Evolutionary conservation across 2,888 invertebrate species (phyloP), one percentile per base, ranked within the genome.

Genomic region (Teleogryllus oceanicus): DNA sequence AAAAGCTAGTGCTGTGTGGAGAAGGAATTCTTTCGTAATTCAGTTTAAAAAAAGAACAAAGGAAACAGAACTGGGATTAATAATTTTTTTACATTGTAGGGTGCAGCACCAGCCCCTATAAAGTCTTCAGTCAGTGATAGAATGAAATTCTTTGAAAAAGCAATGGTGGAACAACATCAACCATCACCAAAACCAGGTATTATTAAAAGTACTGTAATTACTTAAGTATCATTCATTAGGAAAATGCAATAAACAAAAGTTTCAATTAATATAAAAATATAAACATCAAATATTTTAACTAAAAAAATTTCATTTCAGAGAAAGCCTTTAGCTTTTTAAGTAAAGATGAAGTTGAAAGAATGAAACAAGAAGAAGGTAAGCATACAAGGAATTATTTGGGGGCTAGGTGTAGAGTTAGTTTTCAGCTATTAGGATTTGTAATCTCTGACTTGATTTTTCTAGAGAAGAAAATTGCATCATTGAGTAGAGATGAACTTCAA

Each of bases 101-200:
- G 12, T n/a, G n/a, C 16, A 18, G 62, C 62, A 62, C 62, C 62
- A 62, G 16, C 62, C n/a, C 62, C 62, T n/a, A 16, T 62, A 62
- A 95, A 95, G 90, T 93, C 96, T 87, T 93, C 94, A 82, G 96
- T 98, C 86, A 96, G 95, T 87, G 95, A 96, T 88, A 95, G 96
- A 89, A 96, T 96, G 88, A 94, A 94, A 86, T 96, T 97, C 89
- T 98, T 98, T 88, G 98, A 98, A 89, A 93, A 94, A 86, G 97
- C 97, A 82, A 96, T 98, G 92, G 95, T 96, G 88, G 95, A 96
- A 87, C 94, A 94, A 87, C 92, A 94, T 84, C 94, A 95, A 88
- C 94, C 95, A 83, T 91, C 93, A 84, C 92, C 94, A 78, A 96
- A 95, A 89, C 91, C 94, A 90, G 95, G 95, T 95, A 87, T 87